Percentiles rank a stretch among this genome's conserved stretches.
Conservation (phyloP, 2,888 invertebrate genomes). For the Lepidochitona cinerea region DNA sequence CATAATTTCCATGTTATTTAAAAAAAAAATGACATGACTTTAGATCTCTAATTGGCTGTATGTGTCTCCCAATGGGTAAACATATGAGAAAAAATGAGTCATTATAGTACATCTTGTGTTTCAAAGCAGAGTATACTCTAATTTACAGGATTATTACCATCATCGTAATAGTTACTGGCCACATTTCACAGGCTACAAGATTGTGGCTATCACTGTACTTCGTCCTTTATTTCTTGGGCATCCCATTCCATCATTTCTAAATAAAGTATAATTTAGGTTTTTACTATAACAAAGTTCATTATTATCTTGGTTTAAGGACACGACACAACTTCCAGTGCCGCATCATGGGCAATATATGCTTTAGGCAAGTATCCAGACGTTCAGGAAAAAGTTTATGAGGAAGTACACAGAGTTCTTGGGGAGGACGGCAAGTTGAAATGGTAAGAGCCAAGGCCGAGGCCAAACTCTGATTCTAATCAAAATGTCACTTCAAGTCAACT, state of each 20-base stretch:
- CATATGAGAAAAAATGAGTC: neutral
- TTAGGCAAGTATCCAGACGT: neutral
- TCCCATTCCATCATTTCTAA: too few species aligned
- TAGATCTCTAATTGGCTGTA: neutral
- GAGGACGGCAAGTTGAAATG: neutral
- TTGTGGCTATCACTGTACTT: too few species aligned
- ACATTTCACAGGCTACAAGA: too few species aligned
- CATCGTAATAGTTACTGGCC: too few species aligned
- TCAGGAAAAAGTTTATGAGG: neutral
- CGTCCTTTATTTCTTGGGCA: too few species aligned
- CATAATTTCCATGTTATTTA: neutral
- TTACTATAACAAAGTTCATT: too few species aligned
- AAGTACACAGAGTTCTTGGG: neutral
- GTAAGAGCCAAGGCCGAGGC: too few species aligned
- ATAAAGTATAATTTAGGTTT: too few species aligned
- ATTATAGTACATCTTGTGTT: neutral
- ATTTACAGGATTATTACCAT: too few species aligned
- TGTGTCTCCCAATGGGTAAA: neutral
- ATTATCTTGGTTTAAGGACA: neutral
- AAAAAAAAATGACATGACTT: neutral
- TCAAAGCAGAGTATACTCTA: too few species aligned
- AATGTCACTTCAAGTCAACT: too few species aligned
- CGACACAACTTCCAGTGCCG: constrained; percentile 1
- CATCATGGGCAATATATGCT: neutral
- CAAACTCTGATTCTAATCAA: too few species aligned